Conservation (phyloP, 2,888 invertebrate genomes). For the Synanthedon formicaeformis region DNA sequence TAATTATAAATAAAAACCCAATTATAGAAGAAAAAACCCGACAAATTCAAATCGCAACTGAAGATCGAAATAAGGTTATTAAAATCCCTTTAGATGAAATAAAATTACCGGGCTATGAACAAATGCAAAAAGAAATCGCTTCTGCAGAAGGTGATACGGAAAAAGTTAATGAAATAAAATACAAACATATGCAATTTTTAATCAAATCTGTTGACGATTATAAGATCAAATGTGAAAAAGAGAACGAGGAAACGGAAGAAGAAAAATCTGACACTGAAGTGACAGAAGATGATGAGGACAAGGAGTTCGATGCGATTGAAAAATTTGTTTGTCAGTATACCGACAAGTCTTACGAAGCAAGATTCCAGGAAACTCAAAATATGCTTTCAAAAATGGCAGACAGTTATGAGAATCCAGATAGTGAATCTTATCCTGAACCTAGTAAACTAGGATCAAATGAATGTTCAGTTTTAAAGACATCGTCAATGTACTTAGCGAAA, state of each 20-base stretch:
- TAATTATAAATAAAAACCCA: constrained; percentile 40
- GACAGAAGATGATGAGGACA: constrained; percentile 21
- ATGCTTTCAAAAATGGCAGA: constrained; percentile 51
- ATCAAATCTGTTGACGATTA: constrained; percentile 33
- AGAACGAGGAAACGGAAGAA: constrained; percentile 8
- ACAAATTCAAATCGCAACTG: constrained; percentile 48
- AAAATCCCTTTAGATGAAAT: constrained; percentile 43
- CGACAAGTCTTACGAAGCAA: constrained; percentile 51
- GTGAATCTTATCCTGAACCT: constrained; percentile 10
- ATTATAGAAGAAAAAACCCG: constrained; percentile 50
- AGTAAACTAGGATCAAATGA: constrained; percentile 15
- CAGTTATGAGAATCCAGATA: constrained; percentile 30
- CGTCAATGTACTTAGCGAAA: constrained; percentile 36
- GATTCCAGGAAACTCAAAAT: constrained; percentile 54
- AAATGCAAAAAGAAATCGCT: constrained; percentile 39
- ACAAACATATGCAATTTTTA: constrained; percentile 45
- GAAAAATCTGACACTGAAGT: constrained; percentile 8
- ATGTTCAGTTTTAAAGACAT: constrained; percentile 37
- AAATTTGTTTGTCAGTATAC: constrained; percentile 50
- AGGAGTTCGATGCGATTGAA: constrained; percentile 49
- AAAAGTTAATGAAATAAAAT: constrained; percentile 39
- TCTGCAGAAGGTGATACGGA: constrained; percentile 31
- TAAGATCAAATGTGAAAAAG: constrained; percentile 17
- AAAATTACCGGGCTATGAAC: constrained; percentile 27
- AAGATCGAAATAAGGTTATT: constrained; percentile 23